Base-by-base conservation (phyloP, 2,797 vertebrate species). In the Chaunax sp. region DNA sequence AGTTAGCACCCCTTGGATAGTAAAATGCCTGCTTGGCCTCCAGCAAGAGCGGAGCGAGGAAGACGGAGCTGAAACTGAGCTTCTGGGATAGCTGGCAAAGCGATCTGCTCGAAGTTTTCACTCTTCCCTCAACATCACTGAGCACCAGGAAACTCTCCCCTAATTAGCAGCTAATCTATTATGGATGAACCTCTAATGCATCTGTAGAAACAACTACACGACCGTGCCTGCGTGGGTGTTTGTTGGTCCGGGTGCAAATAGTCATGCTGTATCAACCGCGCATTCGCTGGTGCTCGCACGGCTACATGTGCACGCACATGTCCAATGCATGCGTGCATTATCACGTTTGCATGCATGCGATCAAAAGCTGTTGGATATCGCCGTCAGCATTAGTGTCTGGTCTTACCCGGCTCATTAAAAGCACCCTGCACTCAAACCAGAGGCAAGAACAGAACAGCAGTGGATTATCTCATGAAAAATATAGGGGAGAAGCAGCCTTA, bases 391-490 rank as follows among this genome's bases (percentile, higher is more conserved):
- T 45, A 20, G 69, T 64, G 71, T 84, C 81, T 77, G 52, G 46
- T 58, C 78, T 79, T 77, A 75, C 62, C 79, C 78, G 2, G 77
- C 89, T 91, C 86, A 86, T 91, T 91, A 90, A 86, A 87, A 80
- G 77, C 78, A 77, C 75, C 73, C 87, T 64, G 62, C 70, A 20
- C 81, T 87, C 70, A 78, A 77, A 87, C 82, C 75, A 81, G 77
- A 63, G 83, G 81, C 73, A 68, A 72, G 72, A 89, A 85, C 78
- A 88, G 84, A 91, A 87, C 81, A 86, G 78, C 83, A 45, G 67
- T 72, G 87, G 86, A 88, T 91, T 84, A 92, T 86, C 90, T 91
- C 87, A 90, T 92, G 84, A 90, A 92, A 92, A 91, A 93, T 91
- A 87, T 87, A 91, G 72, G 60, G 81, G 66, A 83, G 87, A 79